Conservation (phyloP, 1,140 invertebrate species). For the Scaptomyza hsui region DNA sequence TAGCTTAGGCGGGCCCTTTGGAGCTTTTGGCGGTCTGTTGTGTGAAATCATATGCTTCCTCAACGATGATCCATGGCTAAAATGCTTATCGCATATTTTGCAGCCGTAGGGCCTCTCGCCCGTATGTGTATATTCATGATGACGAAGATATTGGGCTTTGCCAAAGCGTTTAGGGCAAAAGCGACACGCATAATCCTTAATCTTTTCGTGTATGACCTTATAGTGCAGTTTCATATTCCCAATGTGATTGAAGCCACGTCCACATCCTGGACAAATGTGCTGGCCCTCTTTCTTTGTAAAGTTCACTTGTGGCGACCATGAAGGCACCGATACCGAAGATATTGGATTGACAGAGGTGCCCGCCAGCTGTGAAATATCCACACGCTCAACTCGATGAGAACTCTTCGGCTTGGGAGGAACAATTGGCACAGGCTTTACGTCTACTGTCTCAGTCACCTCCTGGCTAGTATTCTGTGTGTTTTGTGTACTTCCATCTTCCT, state of each 20-base stretch:
- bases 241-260: constrained; percentile 74
- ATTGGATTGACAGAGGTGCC: constrained; percentile 78
- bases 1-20: constrained; percentile 4
- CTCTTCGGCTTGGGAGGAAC: constrained; percentile 23
- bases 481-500: neutral
- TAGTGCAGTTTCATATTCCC: constrained; percentile 79
- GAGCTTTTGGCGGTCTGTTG: constrained; percentile 52
- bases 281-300: constrained; percentile 79
- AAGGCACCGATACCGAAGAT: constrained; percentile 70
- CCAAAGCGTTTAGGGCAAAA: constrained; percentile 76
- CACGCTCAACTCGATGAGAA: constrained; percentile 69
- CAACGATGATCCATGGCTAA: constrained; percentile 70
- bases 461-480: neutral
- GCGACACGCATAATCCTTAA: constrained; percentile 78
- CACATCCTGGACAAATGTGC: constrained; percentile 76
- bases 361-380: constrained; percentile 76
- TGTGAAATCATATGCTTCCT: constrained; percentile 76
- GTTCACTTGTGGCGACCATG: constrained; percentile 76
- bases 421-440: neutral
- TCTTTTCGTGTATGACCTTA: constrained; percentile 75
- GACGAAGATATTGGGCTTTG: constrained; percentile 76
- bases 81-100: constrained; percentile 69
- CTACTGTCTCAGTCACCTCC: neutral
- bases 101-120: constrained; percentile 84
- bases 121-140: constrained; percentile 80